Base-by-base conservation (phyloP, 2,113 vertebrate species). In the Ailurus styani region DNA sequence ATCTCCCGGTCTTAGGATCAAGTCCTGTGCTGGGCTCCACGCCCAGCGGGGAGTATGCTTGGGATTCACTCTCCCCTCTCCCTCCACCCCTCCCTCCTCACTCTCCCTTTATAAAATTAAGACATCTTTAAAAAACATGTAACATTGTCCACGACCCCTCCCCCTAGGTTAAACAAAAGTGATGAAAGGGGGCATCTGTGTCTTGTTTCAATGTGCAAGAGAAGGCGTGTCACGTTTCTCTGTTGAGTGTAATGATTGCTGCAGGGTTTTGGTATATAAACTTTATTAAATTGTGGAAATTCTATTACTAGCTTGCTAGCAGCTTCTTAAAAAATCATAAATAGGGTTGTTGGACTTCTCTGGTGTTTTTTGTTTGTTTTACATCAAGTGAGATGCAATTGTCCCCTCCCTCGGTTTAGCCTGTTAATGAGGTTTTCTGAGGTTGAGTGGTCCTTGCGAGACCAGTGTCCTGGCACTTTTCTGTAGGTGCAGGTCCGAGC, bases 151-250 rank as follows among this genome's bases (percentile, higher is more conserved):
- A 60, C 75, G 45, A 13, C 29, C 3, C 57, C 64, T 60, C 14
- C 62, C 27, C 10, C 17, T 42, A 0, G 3, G 66, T 27, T n/a
- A 14, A 52, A 9, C 42, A 31, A 17, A 37, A 55, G 66, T 47
- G 55, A 55, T 3, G 1, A n/a, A 21, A 27, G 7, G 0, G 7
- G n/a, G 66, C 8, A 1, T 29, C 66, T 4, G 25, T 31, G 34
- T 60, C 23, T 34, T 7, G 3, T 13, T 40, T 50, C 5, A 7
- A 1, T 7, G 34, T 2, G 25, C 29, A 7, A 27, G 60, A 75
- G 72, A 40, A 10, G 40, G 13, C 23, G 0, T 6, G 23, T 50
- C 12, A 1, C 1, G 2, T 54, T n/a, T 47, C 50, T 79, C 45
- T 29, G 0, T 2, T 34, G 23, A 27, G 10, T 5, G 34, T 14